Conservation (phyloP, 1,140 invertebrate genomes). For the Ceratosolen solmsi region DNA sequence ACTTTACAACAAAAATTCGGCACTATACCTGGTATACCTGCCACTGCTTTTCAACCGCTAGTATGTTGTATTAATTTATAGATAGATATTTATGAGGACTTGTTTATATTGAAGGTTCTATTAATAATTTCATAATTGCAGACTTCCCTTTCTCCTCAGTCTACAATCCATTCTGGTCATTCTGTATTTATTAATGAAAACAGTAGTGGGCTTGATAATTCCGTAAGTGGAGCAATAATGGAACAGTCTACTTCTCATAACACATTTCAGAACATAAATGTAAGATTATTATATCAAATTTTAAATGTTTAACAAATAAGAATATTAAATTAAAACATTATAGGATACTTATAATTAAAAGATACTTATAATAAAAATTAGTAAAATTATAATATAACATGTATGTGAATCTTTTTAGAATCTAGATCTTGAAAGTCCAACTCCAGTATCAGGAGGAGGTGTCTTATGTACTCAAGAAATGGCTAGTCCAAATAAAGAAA, state of each 20-base stretch:
- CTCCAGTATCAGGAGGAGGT: conserved; percentile 47
- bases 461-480: conserved; percentile 59
- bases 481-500: conserved; percentile 70
- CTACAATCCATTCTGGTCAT: conserved; percentile 66
- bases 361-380: too few relatives aligned
- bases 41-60: conserved; percentile 61
- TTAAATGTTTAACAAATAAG: too few relatives aligned
- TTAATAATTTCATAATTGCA: conserved; percentile 54
- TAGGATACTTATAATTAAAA: too few relatives aligned
- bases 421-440: conserved; percentile 59
- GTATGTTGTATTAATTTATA: conserved; percentile 58
- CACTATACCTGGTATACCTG: conserved; percentile 71
- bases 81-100: neutral
- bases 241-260: conserved; percentile 51
- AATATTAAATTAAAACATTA: too few relatives aligned
- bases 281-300: conserved; percentile 40
- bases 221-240: conserved; percentile 24
- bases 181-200: conserved; percentile 48
- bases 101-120: too few relatives aligned
- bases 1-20: conserved; percentile 77
- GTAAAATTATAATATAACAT: too few relatives aligned
- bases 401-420: conserved; percentile 2
- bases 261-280: conserved; percentile 55
- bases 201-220: conserved; percentile 37
- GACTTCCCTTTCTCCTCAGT: conserved; percentile 73